Conservation (phyloP, 2,888 invertebrate genomes). For the Aporophyla nigra region DNA sequence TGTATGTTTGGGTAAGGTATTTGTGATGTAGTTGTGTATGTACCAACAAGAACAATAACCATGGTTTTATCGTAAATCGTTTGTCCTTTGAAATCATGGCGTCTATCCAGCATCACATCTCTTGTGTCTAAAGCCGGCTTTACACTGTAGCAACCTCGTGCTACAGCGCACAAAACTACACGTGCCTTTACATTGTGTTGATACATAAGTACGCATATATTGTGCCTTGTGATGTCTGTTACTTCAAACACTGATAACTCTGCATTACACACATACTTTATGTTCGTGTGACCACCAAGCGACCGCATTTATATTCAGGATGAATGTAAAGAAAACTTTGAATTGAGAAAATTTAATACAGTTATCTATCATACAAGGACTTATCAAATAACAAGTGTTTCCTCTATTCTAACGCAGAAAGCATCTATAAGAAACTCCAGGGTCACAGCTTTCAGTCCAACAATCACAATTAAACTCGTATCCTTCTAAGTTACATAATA, state of each 20-base stretch:
- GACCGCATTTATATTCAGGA: not conserved
- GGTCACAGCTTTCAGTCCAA: constrained; percentile 15
- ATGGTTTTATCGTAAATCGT: constrained; percentile 12
- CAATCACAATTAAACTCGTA: constrained; percentile 45
- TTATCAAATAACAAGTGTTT: not conserved
- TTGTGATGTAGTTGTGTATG: not conserved
- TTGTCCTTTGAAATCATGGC: constrained; percentile 15
- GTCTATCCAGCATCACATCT: not conserved
- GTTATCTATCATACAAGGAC: not conserved
- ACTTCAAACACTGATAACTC: not conserved
- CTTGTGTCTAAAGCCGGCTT: constrained; percentile 8
- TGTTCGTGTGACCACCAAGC: not conserved
- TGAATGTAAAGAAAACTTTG: too few relatives aligned
- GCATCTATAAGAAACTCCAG: constrained; percentile 9
- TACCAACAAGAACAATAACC: not conserved
- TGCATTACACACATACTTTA: too few relatives aligned
- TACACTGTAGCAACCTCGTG: not conserved
- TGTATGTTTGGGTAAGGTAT: not conserved
- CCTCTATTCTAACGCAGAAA: not conserved
- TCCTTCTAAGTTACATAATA: constrained; percentile 49
- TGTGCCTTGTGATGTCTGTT: not conserved
- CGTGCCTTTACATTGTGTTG: not conserved
- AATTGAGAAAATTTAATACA: too few relatives aligned
- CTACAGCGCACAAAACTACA: not conserved
- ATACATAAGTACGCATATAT: not conserved